Conservation (phyloP, 2,888 invertebrate genomes). For the Lasioglossum lativentre region DNA sequence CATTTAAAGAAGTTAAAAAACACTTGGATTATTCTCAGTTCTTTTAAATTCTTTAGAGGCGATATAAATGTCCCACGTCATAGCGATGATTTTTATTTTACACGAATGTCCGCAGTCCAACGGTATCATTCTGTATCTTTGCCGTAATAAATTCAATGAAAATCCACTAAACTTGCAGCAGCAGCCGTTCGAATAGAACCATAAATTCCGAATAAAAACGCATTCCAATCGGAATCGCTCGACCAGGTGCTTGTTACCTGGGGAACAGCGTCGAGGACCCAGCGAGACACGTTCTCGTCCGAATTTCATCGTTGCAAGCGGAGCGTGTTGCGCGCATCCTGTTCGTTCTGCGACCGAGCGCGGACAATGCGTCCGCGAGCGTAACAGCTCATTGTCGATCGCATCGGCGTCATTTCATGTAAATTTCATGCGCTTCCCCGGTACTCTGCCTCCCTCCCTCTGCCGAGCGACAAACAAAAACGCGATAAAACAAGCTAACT, state of each 20-base stretch:
- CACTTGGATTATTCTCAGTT: no score
- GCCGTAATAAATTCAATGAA: background rate
- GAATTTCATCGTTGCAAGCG: constrained; percentile 34
- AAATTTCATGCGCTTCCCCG: constrained; percentile 43
- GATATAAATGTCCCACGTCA: no score
- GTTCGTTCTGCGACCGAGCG: constrained; percentile 55
- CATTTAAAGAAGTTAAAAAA: no score
- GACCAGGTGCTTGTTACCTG: background rate
- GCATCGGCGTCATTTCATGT: constrained; percentile 48
- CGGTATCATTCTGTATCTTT: background rate
- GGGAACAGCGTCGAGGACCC: background rate
- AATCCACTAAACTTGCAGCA: background rate
- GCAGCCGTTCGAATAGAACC: background rate
- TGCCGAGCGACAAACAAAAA: constrained; percentile 10
- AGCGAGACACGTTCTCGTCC: constrained; percentile 14
- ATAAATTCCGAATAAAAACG: background rate
- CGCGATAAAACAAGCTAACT: constrained; percentile 1
- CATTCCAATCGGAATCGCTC: background rate
- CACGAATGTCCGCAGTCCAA: no score
- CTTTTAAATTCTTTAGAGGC: no score
- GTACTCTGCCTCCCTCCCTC: background rate
- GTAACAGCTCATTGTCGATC: constrained; percentile 58
- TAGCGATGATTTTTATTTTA: no score
- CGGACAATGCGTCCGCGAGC: constrained; percentile 46
- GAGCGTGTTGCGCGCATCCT: constrained; percentile 48